Evolutionary conservation across 2,888 invertebrate genomes (phyloP), one percentile per base, ranked within the genome.

Genomic region (Homarus gammarus): DNA sequence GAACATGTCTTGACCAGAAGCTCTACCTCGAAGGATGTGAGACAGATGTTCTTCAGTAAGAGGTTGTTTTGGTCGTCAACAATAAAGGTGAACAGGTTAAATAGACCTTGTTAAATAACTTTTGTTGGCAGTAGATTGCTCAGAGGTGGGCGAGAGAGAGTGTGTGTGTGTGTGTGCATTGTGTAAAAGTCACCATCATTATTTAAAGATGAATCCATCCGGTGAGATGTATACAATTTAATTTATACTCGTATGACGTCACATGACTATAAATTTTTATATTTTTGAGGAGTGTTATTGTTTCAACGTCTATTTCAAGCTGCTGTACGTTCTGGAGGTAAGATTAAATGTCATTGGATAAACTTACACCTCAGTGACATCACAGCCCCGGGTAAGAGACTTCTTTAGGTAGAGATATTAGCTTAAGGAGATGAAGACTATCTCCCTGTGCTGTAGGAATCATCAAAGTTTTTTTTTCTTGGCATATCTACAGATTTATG

Each of bases 1-100:
- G 72, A 40, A 72, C 33, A 84, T 61, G 84, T 84, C 84, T 75
- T 75, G 70, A 75, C 84, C 84, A 84, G 84, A 75, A 49, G 61
- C 75, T 51, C 36, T 75, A 31, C 78, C 31, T 15, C 56, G n/a
- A n/a, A 72, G 83, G 83, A 83, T 83, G 51, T 72, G 51, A 72
- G 83, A 83, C 51, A 51, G 72, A 83, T 83, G 72, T 18, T 6
- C 72, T 22, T n/a, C 36, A 0, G 22, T n/a, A n/a, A n/a, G n/a
- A 36, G 38, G 36, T 79, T 79, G 64, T 64, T 1, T 64, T 22
- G 64, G 5, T 64, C 27, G 27, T 64, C 31, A 27, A 64, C 27
- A 64, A 27, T 27, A 64, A 1, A 15, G 6, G 3, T 64, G 15
- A 22, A 64, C 64, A 64, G 64, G 64, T 27, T 64, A 64, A 15